Conservation (phyloP, 2,113 vertebrate genomes). For the Heptranchias perlo region DNA sequence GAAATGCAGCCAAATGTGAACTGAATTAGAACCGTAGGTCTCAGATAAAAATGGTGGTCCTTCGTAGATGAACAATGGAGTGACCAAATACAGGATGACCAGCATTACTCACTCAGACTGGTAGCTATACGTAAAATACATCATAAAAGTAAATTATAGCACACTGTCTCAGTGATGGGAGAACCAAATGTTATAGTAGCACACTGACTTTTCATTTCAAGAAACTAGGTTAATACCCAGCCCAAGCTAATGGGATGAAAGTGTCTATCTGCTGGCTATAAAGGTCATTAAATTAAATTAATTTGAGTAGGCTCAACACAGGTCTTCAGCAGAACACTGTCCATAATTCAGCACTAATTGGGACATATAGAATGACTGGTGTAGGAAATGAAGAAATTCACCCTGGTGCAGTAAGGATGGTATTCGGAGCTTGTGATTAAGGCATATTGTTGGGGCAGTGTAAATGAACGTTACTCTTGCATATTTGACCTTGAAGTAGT, state of each 20-base stretch:
- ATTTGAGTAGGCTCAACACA: neutral
- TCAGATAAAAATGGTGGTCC: neutral
- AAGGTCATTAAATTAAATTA: neutral
- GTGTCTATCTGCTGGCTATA: neutral
- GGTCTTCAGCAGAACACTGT: neutral
- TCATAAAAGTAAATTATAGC: neutral
- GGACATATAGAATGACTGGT: neutral
- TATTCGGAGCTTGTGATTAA: neutral
- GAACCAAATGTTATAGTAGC: no score
- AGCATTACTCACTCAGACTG: neutral
- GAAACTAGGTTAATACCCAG: neutral
- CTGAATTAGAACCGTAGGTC: neutral
- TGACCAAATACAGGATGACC: neutral
- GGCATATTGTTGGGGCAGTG: neutral
- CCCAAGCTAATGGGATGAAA: neutral
- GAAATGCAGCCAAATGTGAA: neutral
- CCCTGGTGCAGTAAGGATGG: neutral
- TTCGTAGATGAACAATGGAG: neutral
- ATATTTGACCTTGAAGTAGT: neutral
- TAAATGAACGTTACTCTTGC: neutral
- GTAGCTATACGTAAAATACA: neutral
- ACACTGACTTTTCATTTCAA: no score
- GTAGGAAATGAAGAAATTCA: neutral
- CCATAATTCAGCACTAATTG: neutral
- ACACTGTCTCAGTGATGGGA: no score